A percentile compares a stretch with the other conserved stretches of the same genome.
Evolutionary conservation across 1,140 invertebrate genomes (phyloP).

Genomic region (Drosophila guanche): DNA sequence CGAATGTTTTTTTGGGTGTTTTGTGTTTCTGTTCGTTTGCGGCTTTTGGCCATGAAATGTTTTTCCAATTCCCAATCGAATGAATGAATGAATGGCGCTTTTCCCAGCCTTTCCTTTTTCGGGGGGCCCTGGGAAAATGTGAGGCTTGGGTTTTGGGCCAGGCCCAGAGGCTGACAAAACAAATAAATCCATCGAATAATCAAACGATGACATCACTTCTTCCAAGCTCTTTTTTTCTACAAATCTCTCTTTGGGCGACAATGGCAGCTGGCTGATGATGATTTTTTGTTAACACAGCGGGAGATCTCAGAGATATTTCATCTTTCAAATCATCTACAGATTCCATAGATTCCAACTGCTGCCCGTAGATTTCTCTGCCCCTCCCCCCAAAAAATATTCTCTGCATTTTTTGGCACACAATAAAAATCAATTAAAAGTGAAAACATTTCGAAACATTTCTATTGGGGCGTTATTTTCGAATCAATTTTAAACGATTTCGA

Average conservation of each 20-base stretch:
- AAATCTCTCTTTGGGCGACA: slow-evolving; percentile 43
- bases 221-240: slow-evolving; percentile 12
- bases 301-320: slow-evolving; percentile 8
- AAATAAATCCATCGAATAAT: slow-evolving; percentile 19
- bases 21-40: not conserved
- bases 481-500: slow-evolving; percentile 59
- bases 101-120: slow-evolving; percentile 30
- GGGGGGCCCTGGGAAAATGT: slow-evolving; percentile 43
- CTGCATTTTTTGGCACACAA: slow-evolving; percentile 42
- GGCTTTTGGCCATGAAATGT: slow-evolving; percentile 36
- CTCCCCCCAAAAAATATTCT: slow-evolving; percentile 10
- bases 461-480: slow-evolving; percentile 23
- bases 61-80: slow-evolving; percentile 26
- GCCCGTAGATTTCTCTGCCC: slow-evolving; percentile 7
- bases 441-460: slow-evolving; percentile 28
- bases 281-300: slow-evolving; percentile 49
- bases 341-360: slow-evolving; percentile 20
- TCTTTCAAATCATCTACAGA: not conserved
- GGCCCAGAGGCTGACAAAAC: not conserved
- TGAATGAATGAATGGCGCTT: slow-evolving; percentile 1
- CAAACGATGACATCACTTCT: slow-evolving; percentile 61
- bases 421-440: slow-evolving; percentile 75
- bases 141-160: no score
- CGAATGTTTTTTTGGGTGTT: slow-evolving; percentile 15
- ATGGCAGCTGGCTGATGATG: slow-evolving; percentile 41